Base-by-base conservation (phyloP, 2,113 vertebrate genomes). In the Spheniscus mendiculus region DNA sequence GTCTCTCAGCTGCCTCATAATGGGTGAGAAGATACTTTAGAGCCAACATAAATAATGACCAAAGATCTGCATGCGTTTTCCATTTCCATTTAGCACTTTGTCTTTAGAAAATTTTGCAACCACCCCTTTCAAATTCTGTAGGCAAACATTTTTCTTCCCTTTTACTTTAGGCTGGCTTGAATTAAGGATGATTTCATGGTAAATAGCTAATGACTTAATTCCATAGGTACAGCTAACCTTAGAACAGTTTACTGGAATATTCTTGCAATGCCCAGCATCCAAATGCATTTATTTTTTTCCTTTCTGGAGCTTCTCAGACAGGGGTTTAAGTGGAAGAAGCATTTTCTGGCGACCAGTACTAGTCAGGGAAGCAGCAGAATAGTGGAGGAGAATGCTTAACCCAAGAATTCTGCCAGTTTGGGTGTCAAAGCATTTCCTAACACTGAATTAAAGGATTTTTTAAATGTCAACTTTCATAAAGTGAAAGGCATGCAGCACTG, bases 41-140 rank as follows among this genome's bases (percentile, higher is more conserved):
- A 94, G 27, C 34, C 87, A 85, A 72, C 40, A 87, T 91, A 95
- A 96, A 87, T 91, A 91, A 94, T 65, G 61, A 79, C 47, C 26
- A 69, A 82, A 91, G 56, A 47, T 44, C 61, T 61, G 52, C 23
- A 30, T 49, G 23, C 0, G 0, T 84, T 93, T 95, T 93, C 69
- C 27, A 7, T 91, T 91, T 94, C 22, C 40, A 82, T 91, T 89
- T 87, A 36, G 53, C 34, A 45, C 15, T 42, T 77, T 7, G 42
- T 55, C 38, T 70, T 86, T 3, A 62, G 53, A 87, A 96, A 58
- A 63, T 66, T 52, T 72, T 79, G 23, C 40, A 82, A 45, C 29
- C 56, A 81, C 27, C 20, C 82, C 10, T 76, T 89, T 71, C 55
- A 79, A 72, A 69, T 91, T 89, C 47, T 36, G 3, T 63, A 85